These are phyloP conservation scores for Penaeus indicus DNA, from an alignment of 1,140 invertebrate genomes.

Conservation along the genomic window DNA sequence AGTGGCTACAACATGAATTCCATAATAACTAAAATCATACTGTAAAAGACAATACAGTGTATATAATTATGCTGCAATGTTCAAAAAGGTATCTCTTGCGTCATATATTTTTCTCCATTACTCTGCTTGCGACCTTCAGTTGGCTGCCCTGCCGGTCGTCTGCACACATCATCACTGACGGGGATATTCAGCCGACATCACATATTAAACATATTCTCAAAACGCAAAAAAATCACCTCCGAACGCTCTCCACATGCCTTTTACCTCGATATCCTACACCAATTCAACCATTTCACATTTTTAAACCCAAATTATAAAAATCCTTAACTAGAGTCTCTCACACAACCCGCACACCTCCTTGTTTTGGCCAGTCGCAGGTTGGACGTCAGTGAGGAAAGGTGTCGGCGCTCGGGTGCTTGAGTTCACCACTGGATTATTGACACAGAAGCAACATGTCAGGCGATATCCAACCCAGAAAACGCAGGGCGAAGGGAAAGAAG, in stretches of 20 bases:
- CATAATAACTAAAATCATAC: neutral
- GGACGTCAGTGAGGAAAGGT: constrained; percentile 8
- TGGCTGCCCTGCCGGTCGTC: neutral
- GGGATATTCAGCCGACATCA: neutral
- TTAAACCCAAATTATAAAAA: neutral
- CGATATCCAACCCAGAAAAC: constrained; percentile 52
- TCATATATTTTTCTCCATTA: neutral
- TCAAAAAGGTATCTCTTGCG: neutral
- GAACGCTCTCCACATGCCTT: no score
- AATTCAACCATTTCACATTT: no score
- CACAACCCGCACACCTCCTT: neutral
- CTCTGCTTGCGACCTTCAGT: neutral
- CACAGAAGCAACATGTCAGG: constrained; percentile 40
- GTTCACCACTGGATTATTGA: constrained; percentile 34
- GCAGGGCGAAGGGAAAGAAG: constrained; percentile 55
- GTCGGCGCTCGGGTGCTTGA: neutral
- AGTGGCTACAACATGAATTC: no score
- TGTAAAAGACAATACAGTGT: neutral
- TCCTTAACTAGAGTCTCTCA: neutral
- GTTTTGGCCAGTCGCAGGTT: constrained; percentile 50
- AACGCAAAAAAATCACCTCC: no score
- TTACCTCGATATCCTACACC: no score
- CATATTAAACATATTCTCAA: neutral
- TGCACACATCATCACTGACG: neutral
- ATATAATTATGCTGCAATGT: neutral